Base-by-base conservation (phyloP, 2,888 invertebrate genomes). In the Andrena fulva region DNA sequence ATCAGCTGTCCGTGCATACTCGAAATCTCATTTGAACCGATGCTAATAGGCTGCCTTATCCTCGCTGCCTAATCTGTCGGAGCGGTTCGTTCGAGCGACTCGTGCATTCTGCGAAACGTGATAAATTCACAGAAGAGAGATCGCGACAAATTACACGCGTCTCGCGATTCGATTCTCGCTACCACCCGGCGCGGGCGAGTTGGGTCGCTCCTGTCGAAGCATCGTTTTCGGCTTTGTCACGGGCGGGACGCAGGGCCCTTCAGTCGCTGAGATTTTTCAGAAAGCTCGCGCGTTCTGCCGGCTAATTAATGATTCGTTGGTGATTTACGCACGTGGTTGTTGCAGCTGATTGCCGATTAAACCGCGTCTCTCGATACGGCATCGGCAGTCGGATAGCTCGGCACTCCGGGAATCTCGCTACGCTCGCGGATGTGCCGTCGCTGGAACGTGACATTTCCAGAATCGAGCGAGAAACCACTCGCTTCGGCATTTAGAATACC, bases 381-480 rank as follows among this genome's bases (percentile, higher is more conserved):
- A 42, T 42, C 56, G 2, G 10, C 24, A 27, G 42, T 10, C 16
- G 20, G 5, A 2, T 12, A 56, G 5, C 60, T 33, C 59, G 60
- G 59, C 79, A 68, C 77, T 81, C 62, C 31, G 62, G 42, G 89
- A 87, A 89, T 88, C 87, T 89, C 85, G 87, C 79, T 75, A 31
- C 54, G 77, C 70, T 77, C 77, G 68, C 67, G 77, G 67, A 71
- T 74, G 76, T 60, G 60, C 48, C 62, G 69, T 63, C 60, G 27
- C 54, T 33, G 90, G 86, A 86, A 87, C 91, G 90, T 92, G 92
- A 92, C 92, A 92, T 92, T 92, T 91, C 88, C 90, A 90, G 91
- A 90, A 91, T 92, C 89, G 88, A 88, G 89, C 88, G 88, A 88
- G 89, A 89, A 91, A 90, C 90, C 89, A 89, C 89, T 87, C 87